phyloP scores from a whole-genome alignment of 2,113 vertebrate species.

The Philantomba maxwellii region DNA sequence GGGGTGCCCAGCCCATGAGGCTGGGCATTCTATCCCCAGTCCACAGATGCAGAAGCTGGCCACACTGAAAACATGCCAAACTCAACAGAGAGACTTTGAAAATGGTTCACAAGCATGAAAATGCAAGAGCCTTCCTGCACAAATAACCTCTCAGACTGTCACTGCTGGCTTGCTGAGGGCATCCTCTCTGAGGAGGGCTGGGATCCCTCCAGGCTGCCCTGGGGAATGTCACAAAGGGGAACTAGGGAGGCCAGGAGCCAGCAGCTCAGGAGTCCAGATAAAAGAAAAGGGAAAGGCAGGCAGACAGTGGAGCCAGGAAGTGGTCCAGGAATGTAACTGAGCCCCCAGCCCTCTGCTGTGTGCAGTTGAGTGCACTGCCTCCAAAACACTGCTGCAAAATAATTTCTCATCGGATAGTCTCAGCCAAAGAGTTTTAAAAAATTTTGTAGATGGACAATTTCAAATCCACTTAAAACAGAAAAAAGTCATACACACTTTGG shows the following conservation, averaged over 20 bases:
- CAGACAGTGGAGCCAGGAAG: rapidly evolving
- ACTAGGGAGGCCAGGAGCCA: background rate
- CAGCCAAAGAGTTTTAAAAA: background rate
- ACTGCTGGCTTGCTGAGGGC: background rate
- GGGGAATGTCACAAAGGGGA: rapidly evolving
- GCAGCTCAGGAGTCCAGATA: background rate
- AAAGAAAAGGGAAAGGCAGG: background rate
- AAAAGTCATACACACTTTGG: rapidly evolving
- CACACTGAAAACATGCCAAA: background rate
- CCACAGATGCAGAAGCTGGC: background rate
- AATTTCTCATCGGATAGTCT: background rate
- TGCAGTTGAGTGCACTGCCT: rapidly evolving
- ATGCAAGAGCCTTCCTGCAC: background rate
- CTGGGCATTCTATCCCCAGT: too few species aligned
- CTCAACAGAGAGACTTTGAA: background rate
- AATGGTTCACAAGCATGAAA: background rate
- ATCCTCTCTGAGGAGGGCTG: background rate
- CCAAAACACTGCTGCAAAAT: rapidly evolving
- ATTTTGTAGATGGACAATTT: background rate
- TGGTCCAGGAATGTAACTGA: background rate
- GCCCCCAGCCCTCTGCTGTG: rapidly evolving
- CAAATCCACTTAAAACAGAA: background rate
- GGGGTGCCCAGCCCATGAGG: rapidly evolving
- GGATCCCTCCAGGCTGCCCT: background rate
- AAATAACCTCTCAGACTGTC: background rate